Evolutionary conservation across 2,113 vertebrate genomes (phyloP), one percentile per base, ranked within the genome.

Genomic region (Numida meleagris): DNA sequence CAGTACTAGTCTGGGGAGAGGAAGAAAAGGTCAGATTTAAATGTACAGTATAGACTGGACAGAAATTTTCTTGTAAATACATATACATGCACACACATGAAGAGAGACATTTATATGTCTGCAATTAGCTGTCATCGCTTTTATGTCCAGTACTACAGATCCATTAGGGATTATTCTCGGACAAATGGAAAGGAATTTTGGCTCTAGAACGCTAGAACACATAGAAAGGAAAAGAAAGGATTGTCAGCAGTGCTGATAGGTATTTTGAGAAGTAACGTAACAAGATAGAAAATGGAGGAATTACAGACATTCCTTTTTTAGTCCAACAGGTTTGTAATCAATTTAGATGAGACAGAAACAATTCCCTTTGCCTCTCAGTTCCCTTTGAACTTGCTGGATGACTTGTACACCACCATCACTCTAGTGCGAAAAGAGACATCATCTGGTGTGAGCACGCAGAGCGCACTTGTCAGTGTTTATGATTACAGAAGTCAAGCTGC

Each of bases 401-500:
- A 53, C 34, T 63, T 79, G 50, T 68, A 72, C 55, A 31, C 1
- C 51, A 75, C 29, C 33, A 59, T 33, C 58, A 29, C 1, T 24
- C 16, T 87, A 90, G 61, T 66, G 78, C 14, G n/a, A 82, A 86
- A 23, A 95, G 81, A 88, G 75, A 93, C 76, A 71, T 96, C 75
- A 82, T 71, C 75, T 58, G 58, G 34, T 6, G 40, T 7, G 27
- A 4, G 10, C 36, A 79, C 12, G 23, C 72, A 82, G 82, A 83
- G 75, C 36, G 90, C 31, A 40, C 89, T 96, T 91, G 86, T 92
- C 92, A 79, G 81, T 51, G 72, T 91, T 96, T 80, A 82, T 86
- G 86, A 95, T 93, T 95, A 92, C 73, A 95, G 83, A 82, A 96
- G 91, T 91, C 88, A 93, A 96, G 91, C 93, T 95, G 84, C 82